These are phyloP conservation scores for Polydrusus tereticollis DNA, from an alignment of 2,888 invertebrate genomes.

Conservation along the genomic window DNA sequence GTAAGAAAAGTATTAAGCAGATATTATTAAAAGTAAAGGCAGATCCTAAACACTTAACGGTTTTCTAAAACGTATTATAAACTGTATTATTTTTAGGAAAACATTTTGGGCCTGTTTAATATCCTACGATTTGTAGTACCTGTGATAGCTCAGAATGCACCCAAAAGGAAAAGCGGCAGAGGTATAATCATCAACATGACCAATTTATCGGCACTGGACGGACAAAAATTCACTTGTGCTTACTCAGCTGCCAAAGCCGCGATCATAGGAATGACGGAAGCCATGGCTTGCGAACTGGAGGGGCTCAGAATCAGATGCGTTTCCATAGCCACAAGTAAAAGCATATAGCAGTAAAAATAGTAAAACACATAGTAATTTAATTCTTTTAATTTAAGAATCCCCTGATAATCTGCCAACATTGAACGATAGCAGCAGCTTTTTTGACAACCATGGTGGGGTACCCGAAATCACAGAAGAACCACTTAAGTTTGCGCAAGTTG, in stretches of 20 bases:
- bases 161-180: conserved; percentile 33
- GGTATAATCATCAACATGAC: conserved; percentile 44
- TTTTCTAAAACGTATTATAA: too few species aligned
- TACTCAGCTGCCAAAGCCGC: conserved; percentile 43
- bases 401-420: neutral
- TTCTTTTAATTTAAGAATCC: neutral
- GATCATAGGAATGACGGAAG: conserved; percentile 34
- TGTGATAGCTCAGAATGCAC: conserved; percentile 29
- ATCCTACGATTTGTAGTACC: conserved; percentile 27
- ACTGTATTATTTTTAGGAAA: conserved; percentile 30
- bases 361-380: too few species aligned
- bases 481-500: conserved; percentile 32
- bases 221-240: conserved; percentile 14
- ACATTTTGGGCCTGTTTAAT: conserved; percentile 33
- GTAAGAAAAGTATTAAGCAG: too few species aligned
- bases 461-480: conserved; percentile 14
- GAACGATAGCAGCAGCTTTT: neutral
- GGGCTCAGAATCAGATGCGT: conserved; percentile 32
- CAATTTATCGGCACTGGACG: conserved; percentile 20
- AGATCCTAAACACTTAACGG: too few species aligned
- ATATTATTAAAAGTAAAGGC: too few species aligned
- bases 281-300: conserved; percentile 26
- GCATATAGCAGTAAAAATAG: neutral
- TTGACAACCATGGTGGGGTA: neutral
- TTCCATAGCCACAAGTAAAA: conserved; percentile 26